These are phyloP conservation scores for Trichechus manatus DNA, from an alignment of 2,113 vertebrate species.

Conservation along the genomic window DNA sequence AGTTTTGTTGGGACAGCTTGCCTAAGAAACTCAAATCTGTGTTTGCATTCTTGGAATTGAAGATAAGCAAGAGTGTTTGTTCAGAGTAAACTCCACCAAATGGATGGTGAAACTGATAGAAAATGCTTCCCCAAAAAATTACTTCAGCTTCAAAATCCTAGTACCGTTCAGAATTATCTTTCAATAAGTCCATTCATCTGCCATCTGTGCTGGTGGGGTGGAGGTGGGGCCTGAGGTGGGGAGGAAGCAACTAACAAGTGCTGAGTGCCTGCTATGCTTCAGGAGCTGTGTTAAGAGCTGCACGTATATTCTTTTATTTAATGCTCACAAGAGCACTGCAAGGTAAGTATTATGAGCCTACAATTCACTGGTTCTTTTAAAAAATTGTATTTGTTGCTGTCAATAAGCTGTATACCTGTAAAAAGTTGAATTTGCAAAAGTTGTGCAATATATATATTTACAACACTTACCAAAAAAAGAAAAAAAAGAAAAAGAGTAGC, in stretches of 20 bases:
- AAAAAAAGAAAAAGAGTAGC: background rate
- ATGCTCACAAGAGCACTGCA: background rate
- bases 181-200: background rate
- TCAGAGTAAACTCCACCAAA: background rate
- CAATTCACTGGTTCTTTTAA: background rate
- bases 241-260: background rate
- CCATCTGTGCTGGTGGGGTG: background rate
- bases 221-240: too few relatives aligned
- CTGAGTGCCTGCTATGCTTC: background rate
- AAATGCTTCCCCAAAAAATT: background rate
- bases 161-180: background rate
- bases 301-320: background rate
- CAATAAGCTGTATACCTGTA: background rate
- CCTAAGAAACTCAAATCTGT: constrained; percentile 26
- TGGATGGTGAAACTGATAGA: background rate
- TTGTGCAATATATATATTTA: background rate
- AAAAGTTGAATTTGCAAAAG: background rate
- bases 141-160: background rate
- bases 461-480: background rate
- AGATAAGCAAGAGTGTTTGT: background rate
- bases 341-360: background rate
- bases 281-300: background rate
- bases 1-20: constrained; percentile 27
- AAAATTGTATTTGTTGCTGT: background rate
- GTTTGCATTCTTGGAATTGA: background rate